phyloP scores from a whole-genome alignment of 2,113 vertebrate genomes.

The Halichoeres trimaculatus region DNA sequence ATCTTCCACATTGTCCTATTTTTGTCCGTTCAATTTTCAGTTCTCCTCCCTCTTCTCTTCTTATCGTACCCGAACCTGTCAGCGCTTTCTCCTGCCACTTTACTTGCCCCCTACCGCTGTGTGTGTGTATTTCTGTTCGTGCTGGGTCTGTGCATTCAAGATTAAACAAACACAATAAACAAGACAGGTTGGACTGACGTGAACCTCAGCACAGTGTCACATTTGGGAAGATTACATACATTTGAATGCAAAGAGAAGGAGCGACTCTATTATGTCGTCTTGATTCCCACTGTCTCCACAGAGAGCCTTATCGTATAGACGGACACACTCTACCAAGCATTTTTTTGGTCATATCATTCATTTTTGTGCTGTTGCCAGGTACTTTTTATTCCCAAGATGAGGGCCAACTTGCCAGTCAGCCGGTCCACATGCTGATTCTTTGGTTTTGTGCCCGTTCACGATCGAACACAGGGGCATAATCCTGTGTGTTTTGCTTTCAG shows the following conservation, averaged over 20 bases:
- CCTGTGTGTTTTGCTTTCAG: conserved; percentile 33
- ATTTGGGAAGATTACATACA: conserved; percentile 8
- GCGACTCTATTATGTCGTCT: conserved; percentile 19
- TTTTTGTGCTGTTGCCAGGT: conserved; percentile 39
- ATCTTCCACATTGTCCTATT: conserved; percentile 58
- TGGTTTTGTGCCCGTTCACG: conserved; percentile 47
- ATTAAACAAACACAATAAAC: conserved; percentile 20
- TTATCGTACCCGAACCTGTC: conserved; percentile 18
- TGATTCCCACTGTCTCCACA: conserved; percentile 29
- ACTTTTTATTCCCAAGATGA: conserved; percentile 31
- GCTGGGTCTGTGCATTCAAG: conserved; percentile 14
- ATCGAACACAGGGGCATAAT: conserved; percentile 27
- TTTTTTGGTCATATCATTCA: conserved; percentile 25
- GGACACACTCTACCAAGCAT: conserved; percentile 19
- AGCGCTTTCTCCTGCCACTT: conserved; percentile 33
- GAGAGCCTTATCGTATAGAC: conserved; percentile 36
- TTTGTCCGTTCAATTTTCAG: conserved; percentile 43
- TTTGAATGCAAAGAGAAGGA: conserved; percentile 39
- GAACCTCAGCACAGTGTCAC: conserved; percentile 30
- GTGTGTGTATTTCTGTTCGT: conserved; percentile 1
- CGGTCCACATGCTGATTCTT: conserved; percentile 47
- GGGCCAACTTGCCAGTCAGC: conserved; percentile 44
- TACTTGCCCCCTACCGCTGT: conserved; percentile 2
- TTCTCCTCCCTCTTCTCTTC: conserved; percentile 30
- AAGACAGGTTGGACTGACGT: conserved; percentile 18